Percentiles rank a stretch among this genome's conserved stretches.
phyloP scores from a whole-genome alignment of 2,888 invertebrate species.

The Venusia cambrica region DNA sequence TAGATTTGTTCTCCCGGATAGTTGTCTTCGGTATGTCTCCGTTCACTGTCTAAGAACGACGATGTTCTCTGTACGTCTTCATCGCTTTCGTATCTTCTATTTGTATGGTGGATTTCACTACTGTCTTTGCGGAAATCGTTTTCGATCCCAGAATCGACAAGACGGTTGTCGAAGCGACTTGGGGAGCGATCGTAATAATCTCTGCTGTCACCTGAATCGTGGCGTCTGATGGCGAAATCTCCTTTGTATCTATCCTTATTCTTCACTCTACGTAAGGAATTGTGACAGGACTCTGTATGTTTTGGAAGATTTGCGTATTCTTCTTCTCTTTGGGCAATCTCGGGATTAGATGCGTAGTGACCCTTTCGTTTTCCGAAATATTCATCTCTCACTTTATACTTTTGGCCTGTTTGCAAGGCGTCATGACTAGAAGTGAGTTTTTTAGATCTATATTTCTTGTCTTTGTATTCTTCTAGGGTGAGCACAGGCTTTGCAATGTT shows the following conservation, averaged over 20 bases:
- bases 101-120: slow-evolving; percentile 70
- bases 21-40: slow-evolving; percentile 86
- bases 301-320: slow-evolving; percentile 72
- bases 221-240: slow-evolving; percentile 61
- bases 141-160: slow-evolving; percentile 90
- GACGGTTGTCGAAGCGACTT: slow-evolving; percentile 76
- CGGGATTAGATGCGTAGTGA: slow-evolving; percentile 83
- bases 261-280: slow-evolving; percentile 82
- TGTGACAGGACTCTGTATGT: slow-evolving; percentile 77
- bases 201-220: slow-evolving; percentile 75
- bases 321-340: slow-evolving; percentile 77
- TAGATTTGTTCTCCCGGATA: slow-evolving; percentile 73
- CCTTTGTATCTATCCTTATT: slow-evolving; percentile 68
- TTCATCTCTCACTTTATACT: slow-evolving; percentile 68
- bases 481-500: slow-evolving; percentile 78
- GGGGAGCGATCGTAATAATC: slow-evolving; percentile 71
- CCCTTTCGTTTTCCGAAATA: slow-evolving; percentile 72
- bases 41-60: slow-evolving; percentile 86
- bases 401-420: slow-evolving; percentile 62
- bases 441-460: slow-evolving; percentile 72
- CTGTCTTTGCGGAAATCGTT: slow-evolving; percentile 88
- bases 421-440: slow-evolving; percentile 77
- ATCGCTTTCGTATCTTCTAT: slow-evolving; percentile 80
- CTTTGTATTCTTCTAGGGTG: slow-evolving; percentile 82
- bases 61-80: slow-evolving; percentile 86